Conservation (phyloP, 2,797 vertebrate genomes). For the Chrysolophus pictus region DNA sequence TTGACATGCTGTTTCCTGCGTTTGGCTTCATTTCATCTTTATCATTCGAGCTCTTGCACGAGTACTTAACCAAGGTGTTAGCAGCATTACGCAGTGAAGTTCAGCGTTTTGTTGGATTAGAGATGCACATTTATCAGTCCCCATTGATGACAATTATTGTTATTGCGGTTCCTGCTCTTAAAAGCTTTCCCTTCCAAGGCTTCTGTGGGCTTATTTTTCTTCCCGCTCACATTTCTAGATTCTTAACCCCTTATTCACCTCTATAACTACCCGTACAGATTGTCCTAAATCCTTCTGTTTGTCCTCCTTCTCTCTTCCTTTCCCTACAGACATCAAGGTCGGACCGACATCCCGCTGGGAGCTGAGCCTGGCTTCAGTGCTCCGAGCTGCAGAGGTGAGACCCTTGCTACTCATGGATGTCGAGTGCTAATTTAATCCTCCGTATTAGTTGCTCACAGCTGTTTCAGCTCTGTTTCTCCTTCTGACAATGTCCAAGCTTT, state of each 20-base stretch:
- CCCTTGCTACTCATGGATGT: neutral
- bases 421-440: constrained; percentile 19
- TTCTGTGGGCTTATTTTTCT: neutral
- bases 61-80: constrained; percentile 49
- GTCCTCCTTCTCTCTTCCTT: neutral
- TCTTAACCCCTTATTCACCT: constrained; percentile 22
- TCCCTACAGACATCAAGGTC: neutral
- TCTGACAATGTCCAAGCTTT: constrained; percentile 32
- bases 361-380: rapidly evolving
- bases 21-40: constrained; percentile 59
- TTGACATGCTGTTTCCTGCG: constrained; percentile 53
- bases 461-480: constrained; percentile 9
- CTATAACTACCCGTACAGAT: neutral
- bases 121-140: constrained; percentile 3
- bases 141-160: constrained; percentile 31
- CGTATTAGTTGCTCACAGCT: neutral
- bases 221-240: neutral
- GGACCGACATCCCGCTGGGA: neutral
- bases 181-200: constrained; percentile 19
- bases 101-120: constrained; percentile 15
- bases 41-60: constrained; percentile 39
- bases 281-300: neutral
- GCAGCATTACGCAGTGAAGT: constrained; percentile 3
- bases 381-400: neutral
- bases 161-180: neutral